These are phyloP conservation scores for Mythimna albipuncta DNA, from an alignment of 2,888 invertebrate species.

Conservation along the genomic window DNA sequence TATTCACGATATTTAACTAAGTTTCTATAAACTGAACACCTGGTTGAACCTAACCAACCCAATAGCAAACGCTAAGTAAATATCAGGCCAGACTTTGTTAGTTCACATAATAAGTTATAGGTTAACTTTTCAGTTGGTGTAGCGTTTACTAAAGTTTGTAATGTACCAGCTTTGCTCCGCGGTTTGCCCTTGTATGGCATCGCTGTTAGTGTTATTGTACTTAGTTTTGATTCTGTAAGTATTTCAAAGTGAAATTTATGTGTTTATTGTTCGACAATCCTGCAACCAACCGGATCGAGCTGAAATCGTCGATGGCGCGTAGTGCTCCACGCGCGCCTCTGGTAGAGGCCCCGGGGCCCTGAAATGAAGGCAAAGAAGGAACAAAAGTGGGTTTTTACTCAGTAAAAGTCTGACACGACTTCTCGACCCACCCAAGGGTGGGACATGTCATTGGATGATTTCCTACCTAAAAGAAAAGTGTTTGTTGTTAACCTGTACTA, in stretches of 20 bases:
- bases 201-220: conserved; percentile 2
- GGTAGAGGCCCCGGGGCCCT: no score
- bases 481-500: no score
- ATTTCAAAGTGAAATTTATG: not conserved
- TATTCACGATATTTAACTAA: not conserved
- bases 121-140: conserved; percentile 30
- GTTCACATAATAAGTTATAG: not conserved
- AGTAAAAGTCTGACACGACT: no score
- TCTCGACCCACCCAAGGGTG: no score
- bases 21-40: conserved; percentile 1
- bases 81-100: conserved; percentile 3
- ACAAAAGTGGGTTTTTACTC: no score
- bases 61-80: conserved; percentile 3
- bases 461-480: no score
- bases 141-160: conserved; percentile 19
- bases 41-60: not conserved
- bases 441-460: no score
- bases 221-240: not conserved
- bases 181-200: conserved; percentile 17
- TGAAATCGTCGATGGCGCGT: no score
- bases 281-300: no score
- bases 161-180: conserved; percentile 1
- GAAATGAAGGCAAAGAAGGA: no score
- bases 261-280: not conserved
- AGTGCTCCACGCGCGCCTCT: no score